phyloP scores from a whole-genome alignment of 2,113 vertebrate species.

The Xerus inauris region DNA sequence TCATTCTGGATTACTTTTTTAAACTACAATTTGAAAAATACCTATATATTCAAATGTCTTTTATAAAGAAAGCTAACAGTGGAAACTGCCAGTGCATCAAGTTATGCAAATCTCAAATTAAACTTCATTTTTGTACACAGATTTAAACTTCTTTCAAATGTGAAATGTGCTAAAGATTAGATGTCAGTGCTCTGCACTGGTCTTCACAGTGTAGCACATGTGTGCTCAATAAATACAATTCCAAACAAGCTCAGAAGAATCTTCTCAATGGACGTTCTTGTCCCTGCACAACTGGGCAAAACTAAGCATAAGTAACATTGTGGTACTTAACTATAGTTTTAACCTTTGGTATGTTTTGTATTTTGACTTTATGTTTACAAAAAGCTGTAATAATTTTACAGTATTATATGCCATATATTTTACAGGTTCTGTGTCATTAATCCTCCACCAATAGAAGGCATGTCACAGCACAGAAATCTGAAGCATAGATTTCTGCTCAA shows the following conservation, averaged over 20 bases:
- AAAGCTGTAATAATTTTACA: neutral
- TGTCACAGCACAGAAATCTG: neutral
- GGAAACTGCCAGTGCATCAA: neutral
- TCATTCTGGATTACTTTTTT: neutral
- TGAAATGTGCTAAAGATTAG: neutral
- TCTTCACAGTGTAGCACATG: neutral
- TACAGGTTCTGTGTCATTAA: neutral
- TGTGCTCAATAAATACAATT: neutral
- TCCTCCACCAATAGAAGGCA: neutral
- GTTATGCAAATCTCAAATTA: neutral
- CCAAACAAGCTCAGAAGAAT: neutral
- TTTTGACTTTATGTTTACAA: neutral
- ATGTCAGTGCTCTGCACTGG: neutral
- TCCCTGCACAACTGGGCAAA: neutral
- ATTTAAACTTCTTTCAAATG: neutral
- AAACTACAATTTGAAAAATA: slow-evolving; percentile 19
- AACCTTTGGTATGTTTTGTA: neutral
- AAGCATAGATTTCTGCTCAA: neutral
- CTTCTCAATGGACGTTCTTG: neutral
- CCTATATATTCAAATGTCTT: neutral
- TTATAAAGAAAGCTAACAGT: neutral
- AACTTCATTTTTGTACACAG: neutral
- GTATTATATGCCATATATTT: neutral
- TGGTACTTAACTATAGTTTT: neutral
- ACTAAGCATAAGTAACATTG: neutral